Percentiles rank a stretch among this genome's conserved stretches.
Evolutionary conservation across 2,113 vertebrate genomes (phyloP).

Genomic region (Mionectes macconnelli): DNA sequence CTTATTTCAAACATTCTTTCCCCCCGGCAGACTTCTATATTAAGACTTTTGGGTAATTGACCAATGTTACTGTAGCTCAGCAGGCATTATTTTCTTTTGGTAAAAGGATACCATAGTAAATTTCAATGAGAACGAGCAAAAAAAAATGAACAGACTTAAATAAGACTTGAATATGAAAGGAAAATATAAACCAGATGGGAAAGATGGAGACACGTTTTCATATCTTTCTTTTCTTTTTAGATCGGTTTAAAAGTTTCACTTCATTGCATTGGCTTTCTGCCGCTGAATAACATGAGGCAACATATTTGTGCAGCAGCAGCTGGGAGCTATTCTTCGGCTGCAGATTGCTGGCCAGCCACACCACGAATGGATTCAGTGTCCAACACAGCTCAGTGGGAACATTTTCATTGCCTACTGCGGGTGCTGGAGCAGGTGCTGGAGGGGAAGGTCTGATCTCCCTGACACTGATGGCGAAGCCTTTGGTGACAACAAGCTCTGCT

Average conservation of each 20-base stretch:
- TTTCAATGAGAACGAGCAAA: not conserved
- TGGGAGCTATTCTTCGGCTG: not conserved
- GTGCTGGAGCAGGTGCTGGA: not conserved
- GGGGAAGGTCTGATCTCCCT: not conserved
- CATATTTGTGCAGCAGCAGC: slow-evolving; percentile 68
- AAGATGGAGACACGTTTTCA: slow-evolving; percentile 75
- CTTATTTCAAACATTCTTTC: slow-evolving; percentile 48
- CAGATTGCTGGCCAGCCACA: not conserved
- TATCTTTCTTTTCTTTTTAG: slow-evolving; percentile 78
- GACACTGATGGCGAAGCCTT: not conserved
- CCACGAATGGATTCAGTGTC: not conserved
- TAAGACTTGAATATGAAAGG: slow-evolving; percentile 42
- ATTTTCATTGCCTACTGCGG: not conserved
- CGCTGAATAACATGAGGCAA: slow-evolving; percentile 70
- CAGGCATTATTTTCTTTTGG: slow-evolving; percentile 62
- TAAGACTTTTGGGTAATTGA: slow-evolving; percentile 46
- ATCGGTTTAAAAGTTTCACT: slow-evolving; percentile 77
- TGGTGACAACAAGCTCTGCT: not conserved
- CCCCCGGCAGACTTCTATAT: not conserved
- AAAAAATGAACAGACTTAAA: not conserved
- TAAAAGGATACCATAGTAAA: slow-evolving; percentile 51
- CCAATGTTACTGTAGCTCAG: slow-evolving; percentile 38
- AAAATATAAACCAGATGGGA: slow-evolving; percentile 78
- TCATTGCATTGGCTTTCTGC: slow-evolving; percentile 73
- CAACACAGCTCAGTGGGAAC: not conserved